A percentile compares a stretch with the other conserved stretches of the same genome.
phyloP scores from a whole-genome alignment of 2,888 invertebrate genomes.

The Aquatica leii region DNA sequence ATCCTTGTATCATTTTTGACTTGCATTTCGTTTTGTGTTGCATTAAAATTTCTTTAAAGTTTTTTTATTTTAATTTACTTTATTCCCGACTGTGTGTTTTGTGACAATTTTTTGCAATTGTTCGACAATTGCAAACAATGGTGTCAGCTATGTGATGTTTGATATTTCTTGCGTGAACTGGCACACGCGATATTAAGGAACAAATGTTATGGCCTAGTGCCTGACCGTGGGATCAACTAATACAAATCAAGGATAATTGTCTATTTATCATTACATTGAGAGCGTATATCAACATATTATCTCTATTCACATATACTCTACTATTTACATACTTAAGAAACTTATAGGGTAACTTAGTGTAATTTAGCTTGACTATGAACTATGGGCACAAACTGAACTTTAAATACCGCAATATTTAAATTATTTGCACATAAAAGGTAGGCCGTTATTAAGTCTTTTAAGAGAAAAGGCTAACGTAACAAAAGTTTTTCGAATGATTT shows the following conservation, averaged over 20 bases:
- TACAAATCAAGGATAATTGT: slow-evolving; percentile 61
- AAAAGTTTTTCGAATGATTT: slow-evolving; percentile 5
- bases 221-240: slow-evolving; percentile 63
- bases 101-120: slow-evolving; percentile 13
- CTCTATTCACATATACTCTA: slow-evolving; percentile 57
- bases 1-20: slow-evolving; percentile 42
- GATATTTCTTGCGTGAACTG: slow-evolving; percentile 58
- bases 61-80: slow-evolving; percentile 38
- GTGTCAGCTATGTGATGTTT: slow-evolving; percentile 50
- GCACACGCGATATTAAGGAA: slow-evolving; percentile 54
- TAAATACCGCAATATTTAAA: slow-evolving; percentile 46
- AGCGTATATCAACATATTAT: slow-evolving; percentile 55
- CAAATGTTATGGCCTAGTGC: slow-evolving; percentile 59
- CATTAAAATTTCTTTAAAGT: slow-evolving; percentile 49
- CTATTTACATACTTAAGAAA: slow-evolving; percentile 54
- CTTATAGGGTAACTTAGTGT: slow-evolving; percentile 52
- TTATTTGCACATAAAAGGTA: slow-evolving; percentile 13
- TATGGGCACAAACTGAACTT: slow-evolving; percentile 63
- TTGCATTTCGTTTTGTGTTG: slow-evolving; percentile 47
- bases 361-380: slow-evolving; percentile 60
- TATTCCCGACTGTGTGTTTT: slow-evolving; percentile 18
- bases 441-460: slow-evolving; percentile 26
- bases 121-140: slow-evolving; percentile 8
- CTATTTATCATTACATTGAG: slow-evolving; percentile 56
- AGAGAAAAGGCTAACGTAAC: slow-evolving; percentile 12